A percentile compares a stretch with the other conserved stretches of the same genome.
These are phyloP conservation scores for Patella depressa DNA, from an alignment of 2,888 invertebrate genomes.

Conservation along the genomic window DNA sequence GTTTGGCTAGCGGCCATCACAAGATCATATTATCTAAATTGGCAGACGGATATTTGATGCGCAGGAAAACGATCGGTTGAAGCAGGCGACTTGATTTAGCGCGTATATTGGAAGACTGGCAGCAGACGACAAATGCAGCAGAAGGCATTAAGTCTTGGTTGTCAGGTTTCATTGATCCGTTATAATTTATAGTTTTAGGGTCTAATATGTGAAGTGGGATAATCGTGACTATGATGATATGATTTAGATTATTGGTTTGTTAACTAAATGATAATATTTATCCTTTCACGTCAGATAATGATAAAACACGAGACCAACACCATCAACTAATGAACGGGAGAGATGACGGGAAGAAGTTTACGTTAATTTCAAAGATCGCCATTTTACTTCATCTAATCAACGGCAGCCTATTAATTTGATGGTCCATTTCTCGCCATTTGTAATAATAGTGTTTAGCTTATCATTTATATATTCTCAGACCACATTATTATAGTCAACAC, in stretches of 20 bases:
- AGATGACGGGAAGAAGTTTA: no score
- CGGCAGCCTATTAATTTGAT: no score
- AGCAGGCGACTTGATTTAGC: constrained; percentile 2
- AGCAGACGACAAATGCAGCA: constrained; percentile 1
- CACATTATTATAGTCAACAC: no score
- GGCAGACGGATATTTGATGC: constrained; percentile 5
- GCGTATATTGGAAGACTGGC: not conserved
- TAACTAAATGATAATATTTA: constrained; percentile 12
- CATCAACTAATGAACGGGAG: no score
- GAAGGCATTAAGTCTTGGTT: not conserved
- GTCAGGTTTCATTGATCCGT: not conserved
- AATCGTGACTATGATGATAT: constrained; percentile 5
- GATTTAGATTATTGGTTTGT: not conserved
- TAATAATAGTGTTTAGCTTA: no score
- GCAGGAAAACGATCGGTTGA: constrained; percentile 1
- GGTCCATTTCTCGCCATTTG: no score
- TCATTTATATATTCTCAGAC: no score
- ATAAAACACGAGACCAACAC: not conserved
- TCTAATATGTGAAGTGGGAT: not conserved
- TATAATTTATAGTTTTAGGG: not conserved
- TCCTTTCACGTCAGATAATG: not conserved
- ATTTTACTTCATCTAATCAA: no score
- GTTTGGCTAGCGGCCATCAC: not conserved
- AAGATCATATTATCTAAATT: constrained; percentile 6
- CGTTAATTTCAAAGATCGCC: no score